A percentile compares a stretch with the other conserved stretches of the same genome.
phyloP scores from a whole-genome alignment of 2,113 vertebrate genomes.

The Megalops atlanticus region DNA sequence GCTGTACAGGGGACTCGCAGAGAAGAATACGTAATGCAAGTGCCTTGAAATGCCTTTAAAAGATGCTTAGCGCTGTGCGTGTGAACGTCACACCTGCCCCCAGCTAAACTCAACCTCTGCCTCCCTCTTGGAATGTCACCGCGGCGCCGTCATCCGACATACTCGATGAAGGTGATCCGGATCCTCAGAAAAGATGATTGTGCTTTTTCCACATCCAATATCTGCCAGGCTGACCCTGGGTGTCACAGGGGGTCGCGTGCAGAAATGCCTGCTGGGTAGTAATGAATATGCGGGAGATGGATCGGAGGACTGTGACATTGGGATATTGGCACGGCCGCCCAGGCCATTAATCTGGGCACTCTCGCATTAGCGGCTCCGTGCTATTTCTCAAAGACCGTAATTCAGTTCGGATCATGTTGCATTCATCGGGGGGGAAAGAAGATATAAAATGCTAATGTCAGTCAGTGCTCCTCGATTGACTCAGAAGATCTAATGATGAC shows the following conservation, averaged over 20 bases:
- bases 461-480: constrained; percentile 27
- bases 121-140: constrained; percentile 3
- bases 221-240: neutral
- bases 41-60: no score
- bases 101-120: neutral
- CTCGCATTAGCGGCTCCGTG: constrained; percentile 22
- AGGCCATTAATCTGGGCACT: constrained; percentile 30
- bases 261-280: neutral
- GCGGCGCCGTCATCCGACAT: neutral
- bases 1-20: neutral
- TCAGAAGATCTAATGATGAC: constrained; percentile 17
- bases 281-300: constrained; percentile 4
- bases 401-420: constrained; percentile 31
- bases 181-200: neutral
- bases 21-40: neutral
- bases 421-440: constrained; percentile 32
- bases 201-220: neutral
- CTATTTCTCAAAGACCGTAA: constrained; percentile 34
- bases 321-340: constrained; percentile 29
- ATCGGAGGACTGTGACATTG: constrained; percentile 30
- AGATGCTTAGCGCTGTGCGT: neutral
- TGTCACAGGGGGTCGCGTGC: neutral
- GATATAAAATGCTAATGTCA: constrained; percentile 24
- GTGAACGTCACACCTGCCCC: neutral
- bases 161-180: constrained; percentile 23